Percentiles rank a stretch among this genome's conserved stretches.
Conservation (phyloP, 2,888 invertebrate species). For the Pyrgus malvae region DNA sequence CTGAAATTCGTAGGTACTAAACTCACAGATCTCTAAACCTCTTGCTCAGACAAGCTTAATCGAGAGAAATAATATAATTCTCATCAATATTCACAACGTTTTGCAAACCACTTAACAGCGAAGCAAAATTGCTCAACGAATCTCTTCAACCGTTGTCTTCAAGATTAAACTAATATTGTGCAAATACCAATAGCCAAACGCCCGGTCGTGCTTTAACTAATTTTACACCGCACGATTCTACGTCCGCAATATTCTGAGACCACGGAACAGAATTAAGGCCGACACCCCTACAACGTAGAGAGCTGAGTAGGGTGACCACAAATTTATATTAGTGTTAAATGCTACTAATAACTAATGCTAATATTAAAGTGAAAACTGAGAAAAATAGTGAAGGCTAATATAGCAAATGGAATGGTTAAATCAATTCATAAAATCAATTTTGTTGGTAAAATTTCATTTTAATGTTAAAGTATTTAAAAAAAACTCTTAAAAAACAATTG, state of each 20-base stretch:
- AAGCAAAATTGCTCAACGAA: constrained; percentile 8
- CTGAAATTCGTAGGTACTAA: too few species aligned
- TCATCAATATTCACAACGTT: background rate
- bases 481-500: too few species aligned
- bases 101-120: background rate
- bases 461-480: too few species aligned
- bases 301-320: constrained; percentile 16
- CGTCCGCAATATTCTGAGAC: constrained; percentile 36
- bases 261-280: constrained; percentile 40
- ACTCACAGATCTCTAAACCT: too few species aligned
- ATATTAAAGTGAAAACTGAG: too few species aligned
- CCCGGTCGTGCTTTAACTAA: constrained; percentile 27
- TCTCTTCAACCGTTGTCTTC: constrained; percentile 21
- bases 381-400: too few species aligned
- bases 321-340: background rate
- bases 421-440: too few species aligned
- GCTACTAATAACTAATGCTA: too few species aligned
- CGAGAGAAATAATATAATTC: too few species aligned
- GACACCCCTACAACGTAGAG: constrained; percentile 34
- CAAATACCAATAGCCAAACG: constrained; percentile 27
- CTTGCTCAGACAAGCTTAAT: too few species aligned
- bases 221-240: constrained; percentile 32
- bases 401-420: too few species aligned
- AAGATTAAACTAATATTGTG: constrained; percentile 28
- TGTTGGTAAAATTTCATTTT: too few species aligned